Evolutionary conservation across 2,888 invertebrate genomes (phyloP).

Genomic region (Stictocephala bisonia): DNA sequence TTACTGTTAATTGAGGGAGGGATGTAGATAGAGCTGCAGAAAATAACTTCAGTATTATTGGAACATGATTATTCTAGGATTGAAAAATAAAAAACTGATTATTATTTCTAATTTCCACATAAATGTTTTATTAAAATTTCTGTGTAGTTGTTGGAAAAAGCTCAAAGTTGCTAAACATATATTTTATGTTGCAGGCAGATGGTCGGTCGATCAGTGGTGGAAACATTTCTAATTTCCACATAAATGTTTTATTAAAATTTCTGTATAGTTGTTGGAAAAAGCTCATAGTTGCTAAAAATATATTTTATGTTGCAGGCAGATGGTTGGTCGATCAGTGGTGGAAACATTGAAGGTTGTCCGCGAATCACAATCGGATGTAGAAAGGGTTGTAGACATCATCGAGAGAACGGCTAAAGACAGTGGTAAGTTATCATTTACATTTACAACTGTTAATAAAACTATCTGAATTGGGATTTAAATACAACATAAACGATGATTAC

Average conservation of each 20-base stretch:
- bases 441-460: neutral
- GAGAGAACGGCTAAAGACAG: slow-evolving; percentile 65
- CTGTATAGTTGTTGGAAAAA: neutral
- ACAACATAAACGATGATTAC: too few species aligned
- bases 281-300: neutral
- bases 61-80: too few species aligned
- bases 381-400: slow-evolving; percentile 67
- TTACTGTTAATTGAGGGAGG: too few species aligned
- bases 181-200: slow-evolving; percentile 69
- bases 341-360: slow-evolving; percentile 69
- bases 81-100: too few species aligned
- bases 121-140: too few species aligned
- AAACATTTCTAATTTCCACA: slow-evolving; percentile 68
- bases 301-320: slow-evolving; percentile 68
- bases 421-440: slow-evolving; percentile 63
- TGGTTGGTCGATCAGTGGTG: slow-evolving; percentile 70
- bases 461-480: neutral
- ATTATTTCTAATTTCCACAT: too few species aligned
- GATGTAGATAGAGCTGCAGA: too few species aligned
- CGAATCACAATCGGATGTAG: slow-evolving; percentile 64
- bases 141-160: neutral
- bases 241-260: too few species aligned
- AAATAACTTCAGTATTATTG: too few species aligned
- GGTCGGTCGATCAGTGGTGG: slow-evolving; percentile 70
- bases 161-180: slow-evolving; percentile 5